phyloP scores from a whole-genome alignment of 2,797 vertebrate species.

The Ptychadena robeensis region DNA sequence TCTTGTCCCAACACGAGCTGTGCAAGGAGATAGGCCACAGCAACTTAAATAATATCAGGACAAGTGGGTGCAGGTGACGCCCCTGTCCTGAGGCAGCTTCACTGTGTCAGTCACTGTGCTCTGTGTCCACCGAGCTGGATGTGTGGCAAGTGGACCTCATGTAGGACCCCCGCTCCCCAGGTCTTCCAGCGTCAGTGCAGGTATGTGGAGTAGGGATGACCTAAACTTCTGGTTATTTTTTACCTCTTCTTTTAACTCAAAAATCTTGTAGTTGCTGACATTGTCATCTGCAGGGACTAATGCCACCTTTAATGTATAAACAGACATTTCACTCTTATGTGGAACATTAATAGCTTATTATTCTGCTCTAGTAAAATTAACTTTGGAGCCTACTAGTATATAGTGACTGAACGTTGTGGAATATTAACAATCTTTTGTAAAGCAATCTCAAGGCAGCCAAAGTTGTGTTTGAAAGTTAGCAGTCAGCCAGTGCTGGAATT shows the following conservation, averaged over 20 bases:
- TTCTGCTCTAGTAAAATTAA: too few species aligned
- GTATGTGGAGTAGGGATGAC: not conserved
- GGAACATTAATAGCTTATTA: not conserved
- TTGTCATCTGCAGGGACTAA: not conserved
- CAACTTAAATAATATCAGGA: slow-evolving; percentile 17
- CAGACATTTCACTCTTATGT: too few species aligned
- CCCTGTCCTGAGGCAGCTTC: not conserved
- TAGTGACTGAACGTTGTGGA: too few species aligned
- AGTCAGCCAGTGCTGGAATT: too few species aligned
- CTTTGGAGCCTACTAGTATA: too few species aligned
- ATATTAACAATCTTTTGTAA: too few species aligned
- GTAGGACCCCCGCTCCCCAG: not conserved
- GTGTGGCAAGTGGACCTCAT: not conserved
- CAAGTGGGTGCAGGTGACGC: slow-evolving; percentile 6
- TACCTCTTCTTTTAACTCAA: not conserved
- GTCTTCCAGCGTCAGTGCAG: not conserved
- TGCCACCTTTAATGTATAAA: not conserved
- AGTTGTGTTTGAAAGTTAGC: too few species aligned
- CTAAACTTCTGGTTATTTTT: not conserved
- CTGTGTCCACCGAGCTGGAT: slow-evolving; percentile 8
- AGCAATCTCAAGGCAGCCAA: too few species aligned
- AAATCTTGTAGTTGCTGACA: not conserved
- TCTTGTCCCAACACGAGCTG: slow-evolving; percentile 55
- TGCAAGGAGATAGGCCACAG: slow-evolving; percentile 34
- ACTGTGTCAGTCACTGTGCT: not conserved